These are phyloP conservation scores for Crocallis elinguaria DNA, from an alignment of 2,888 invertebrate species.

Conservation along the genomic window DNA sequence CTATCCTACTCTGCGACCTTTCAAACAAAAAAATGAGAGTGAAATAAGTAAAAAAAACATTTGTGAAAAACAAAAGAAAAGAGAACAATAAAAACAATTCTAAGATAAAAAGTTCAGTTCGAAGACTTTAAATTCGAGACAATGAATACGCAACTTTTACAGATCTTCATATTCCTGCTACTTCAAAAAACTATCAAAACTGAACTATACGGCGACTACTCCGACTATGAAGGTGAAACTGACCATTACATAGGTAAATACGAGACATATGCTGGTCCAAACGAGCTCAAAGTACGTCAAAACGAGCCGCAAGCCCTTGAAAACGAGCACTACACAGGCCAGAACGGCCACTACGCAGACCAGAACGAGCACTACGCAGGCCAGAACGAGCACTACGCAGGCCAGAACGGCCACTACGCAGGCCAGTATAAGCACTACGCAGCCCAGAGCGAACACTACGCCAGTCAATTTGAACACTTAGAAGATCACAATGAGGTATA, in stretches of 20 bases:
- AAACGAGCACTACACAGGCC: no score
- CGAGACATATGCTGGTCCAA: not conserved
- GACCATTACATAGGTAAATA: not conserved
- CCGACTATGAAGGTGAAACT: not conserved
- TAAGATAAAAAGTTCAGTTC: not conserved
- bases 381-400: no score
- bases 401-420: no score
- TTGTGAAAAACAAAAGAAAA: not conserved
- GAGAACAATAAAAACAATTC: not conserved
- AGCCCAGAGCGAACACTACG: not conserved
- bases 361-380: no score
- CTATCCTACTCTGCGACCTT: no score
- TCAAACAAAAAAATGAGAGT: no score
- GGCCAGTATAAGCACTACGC: not conserved
- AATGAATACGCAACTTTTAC: conserved; percentile 3
- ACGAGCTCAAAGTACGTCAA: not conserved
- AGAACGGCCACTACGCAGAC: no score
- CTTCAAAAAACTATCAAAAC: not conserved
- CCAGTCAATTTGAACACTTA: not conserved
- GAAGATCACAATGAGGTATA: not conserved
- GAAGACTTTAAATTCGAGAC: no score
- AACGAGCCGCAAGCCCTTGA: not conserved
- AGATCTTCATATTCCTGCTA: not conserved
- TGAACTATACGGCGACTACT: not conserved
- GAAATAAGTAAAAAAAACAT: no score